Base-by-base conservation (phyloP, 2,113 vertebrate species). In the Vireo altiloquus region DNA sequence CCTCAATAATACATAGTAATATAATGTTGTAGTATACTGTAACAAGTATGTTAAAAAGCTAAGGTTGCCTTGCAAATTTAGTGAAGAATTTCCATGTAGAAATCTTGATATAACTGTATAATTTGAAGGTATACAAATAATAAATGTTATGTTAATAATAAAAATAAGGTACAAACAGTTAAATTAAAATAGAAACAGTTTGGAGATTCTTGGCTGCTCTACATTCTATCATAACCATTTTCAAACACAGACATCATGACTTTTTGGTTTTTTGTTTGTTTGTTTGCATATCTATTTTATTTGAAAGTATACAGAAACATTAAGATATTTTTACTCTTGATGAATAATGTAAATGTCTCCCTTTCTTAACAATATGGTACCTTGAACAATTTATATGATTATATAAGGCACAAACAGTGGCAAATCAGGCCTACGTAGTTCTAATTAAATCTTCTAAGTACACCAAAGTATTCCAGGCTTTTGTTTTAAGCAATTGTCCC, bases 401-500 rank as follows among this genome's bases (percentile, higher is more conserved):
- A 83, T 35, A 20, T 81, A 89, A 82, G 25, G 40, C 16, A 84
- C 8, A 86, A 68, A 37, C 63, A 88, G 44, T 54, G 23, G 70
- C 54, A 64, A 94, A 82, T 78, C 57, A 78, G n/a, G 59, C 47
- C 68, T 85, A 75, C 52, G 0, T 79, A 50, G 13, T 81, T 95
- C 82, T 96, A 92, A 93, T 94, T 86, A 90, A 69, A 69, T 56
- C 82, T 50, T 87, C n/a, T 33, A 75, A 75, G 69, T 21, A 68
- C 37, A 42, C 24, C n/a, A 4, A 88, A 90, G 17, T 37, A n/a
- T 84, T 92, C 30, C 42, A 57, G 56, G 71, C 37, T 84, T 94
- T 95, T 95, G 85, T 95, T 95, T 93, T 64, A 81, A 90, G 70
- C 28, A 44, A 54, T 84, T 93, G 82, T 71, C 76, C 75, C 69